These are phyloP conservation scores for Pseudolycoriella hygida DNA, from an alignment of 2,888 invertebrate species.

Conservation along the genomic window DNA sequence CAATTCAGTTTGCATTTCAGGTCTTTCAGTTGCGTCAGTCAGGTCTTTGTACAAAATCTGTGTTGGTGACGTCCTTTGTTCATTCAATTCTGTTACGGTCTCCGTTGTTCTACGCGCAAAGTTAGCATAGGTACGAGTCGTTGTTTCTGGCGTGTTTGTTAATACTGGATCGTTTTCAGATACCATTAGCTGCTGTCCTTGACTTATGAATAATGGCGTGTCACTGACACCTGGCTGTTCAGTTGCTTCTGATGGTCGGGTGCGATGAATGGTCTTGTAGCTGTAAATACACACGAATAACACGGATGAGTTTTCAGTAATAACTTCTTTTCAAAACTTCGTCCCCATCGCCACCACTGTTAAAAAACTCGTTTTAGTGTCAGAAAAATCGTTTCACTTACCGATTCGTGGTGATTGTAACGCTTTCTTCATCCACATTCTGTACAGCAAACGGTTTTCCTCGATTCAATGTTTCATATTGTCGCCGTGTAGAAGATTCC, in stretches of 20 bases:
- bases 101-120: neutral
- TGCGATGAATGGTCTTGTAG: conserved; percentile 23
- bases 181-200: neutral
- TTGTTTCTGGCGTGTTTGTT: conserved; percentile 6
- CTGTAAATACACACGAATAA: conserved; percentile 14
- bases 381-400: neutral
- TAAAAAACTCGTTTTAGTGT: no score
- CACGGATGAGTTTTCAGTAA: neutral
- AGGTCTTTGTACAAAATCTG: no score
- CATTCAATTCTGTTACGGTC: no score
- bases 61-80: no score
- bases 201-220: conserved; percentile 12
- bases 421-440: no score
- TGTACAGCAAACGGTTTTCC: conserved; percentile 13
- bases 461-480: conserved; percentile 20
- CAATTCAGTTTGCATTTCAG: conserved; percentile 4
- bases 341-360: no score
- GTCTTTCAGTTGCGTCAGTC: neutral
- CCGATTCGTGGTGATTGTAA: neutral
- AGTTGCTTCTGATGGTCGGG: conserved; percentile 16
- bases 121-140: conserved; percentile 5
- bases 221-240: conserved; percentile 9
- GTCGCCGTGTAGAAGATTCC: conserved; percentile 9
- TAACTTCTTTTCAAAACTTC: neutral
- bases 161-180: conserved; percentile 3